phyloP scores from a whole-genome alignment of 2,888 invertebrate genomes.

The Rotaria macrura region DNA sequence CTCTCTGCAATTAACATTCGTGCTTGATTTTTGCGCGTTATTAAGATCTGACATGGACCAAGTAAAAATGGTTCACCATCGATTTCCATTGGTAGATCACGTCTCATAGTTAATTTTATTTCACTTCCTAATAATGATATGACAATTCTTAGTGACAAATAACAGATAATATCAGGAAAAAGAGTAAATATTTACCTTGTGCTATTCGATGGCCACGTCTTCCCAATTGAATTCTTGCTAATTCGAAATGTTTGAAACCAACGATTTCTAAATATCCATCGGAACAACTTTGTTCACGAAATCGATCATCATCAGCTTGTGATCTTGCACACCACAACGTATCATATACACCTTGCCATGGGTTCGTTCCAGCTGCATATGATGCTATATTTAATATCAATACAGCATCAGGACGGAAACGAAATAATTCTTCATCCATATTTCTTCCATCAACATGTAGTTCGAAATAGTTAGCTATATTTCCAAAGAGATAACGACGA shows the following conservation, averaged over 20 bases:
- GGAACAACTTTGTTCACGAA: conserved; percentile 9
- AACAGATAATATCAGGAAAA: no score
- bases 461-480: neutral
- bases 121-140: neutral
- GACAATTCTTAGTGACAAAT: no score
- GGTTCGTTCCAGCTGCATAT: neutral
- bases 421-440: neutral
- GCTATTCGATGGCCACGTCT: neutral
- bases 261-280: conserved; percentile 33
- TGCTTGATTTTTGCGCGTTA: conserved; percentile 32
- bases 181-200: neutral
- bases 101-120: conserved; percentile 21
- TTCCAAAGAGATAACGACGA: neutral
- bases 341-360: neutral
- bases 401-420: conserved; percentile 4
- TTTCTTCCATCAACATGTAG: neutral
- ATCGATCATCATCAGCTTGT: neutral
- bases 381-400: neutral
- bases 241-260: conserved; percentile 27
- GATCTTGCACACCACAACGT: neutral
- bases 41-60: conserved; percentile 24
- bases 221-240: neutral
- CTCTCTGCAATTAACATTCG: neutral
- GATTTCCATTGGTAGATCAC: conserved; percentile 29
- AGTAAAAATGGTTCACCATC: conserved; percentile 32